A percentile compares a stretch with the other conserved stretches of the same genome.
phyloP scores from a whole-genome alignment of 1,140 invertebrate genomes.

The Andrena cerasifolii region DNA sequence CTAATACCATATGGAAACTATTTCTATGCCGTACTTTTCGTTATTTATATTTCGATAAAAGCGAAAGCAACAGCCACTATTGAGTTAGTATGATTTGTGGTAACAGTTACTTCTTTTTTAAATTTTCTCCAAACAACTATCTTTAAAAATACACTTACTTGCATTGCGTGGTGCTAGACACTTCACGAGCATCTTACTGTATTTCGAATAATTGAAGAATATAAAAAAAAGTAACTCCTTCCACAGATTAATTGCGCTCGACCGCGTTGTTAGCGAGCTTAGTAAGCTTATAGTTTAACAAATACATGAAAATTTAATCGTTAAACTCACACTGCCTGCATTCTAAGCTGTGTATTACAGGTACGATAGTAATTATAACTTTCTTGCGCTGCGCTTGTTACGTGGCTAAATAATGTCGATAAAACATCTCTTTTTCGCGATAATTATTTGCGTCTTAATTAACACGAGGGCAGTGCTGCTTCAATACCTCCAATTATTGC shows the following conservation, averaged over 20 bases:
- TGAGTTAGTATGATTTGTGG: no score
- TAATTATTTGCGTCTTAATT: constrained; percentile 3
- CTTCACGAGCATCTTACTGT: no score
- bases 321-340: constrained; percentile 1
- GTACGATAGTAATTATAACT: background rate
- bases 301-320: no score
- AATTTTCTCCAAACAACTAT: no score
- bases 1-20: no score
- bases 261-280: no score
- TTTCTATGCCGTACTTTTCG: no score
- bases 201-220: background rate
- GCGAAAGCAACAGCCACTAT: no score
- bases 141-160: background rate
- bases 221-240: background rate
- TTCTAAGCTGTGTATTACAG: background rate
- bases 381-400: background rate
- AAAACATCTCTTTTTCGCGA: background rate
- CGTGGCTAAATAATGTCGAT: background rate
- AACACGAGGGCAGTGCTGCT: background rate
- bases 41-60: no score
- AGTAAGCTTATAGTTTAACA: no score
- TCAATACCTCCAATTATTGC: background rate
- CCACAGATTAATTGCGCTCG: background rate
- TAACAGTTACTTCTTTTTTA: no score
- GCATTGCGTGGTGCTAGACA: no score